Percentiles rank a stretch among this genome's conserved stretches.
These are phyloP conservation scores for Pristionchus exspectatus DNA, from an alignment of 2,888 invertebrate species.

Conservation along the genomic window DNA sequence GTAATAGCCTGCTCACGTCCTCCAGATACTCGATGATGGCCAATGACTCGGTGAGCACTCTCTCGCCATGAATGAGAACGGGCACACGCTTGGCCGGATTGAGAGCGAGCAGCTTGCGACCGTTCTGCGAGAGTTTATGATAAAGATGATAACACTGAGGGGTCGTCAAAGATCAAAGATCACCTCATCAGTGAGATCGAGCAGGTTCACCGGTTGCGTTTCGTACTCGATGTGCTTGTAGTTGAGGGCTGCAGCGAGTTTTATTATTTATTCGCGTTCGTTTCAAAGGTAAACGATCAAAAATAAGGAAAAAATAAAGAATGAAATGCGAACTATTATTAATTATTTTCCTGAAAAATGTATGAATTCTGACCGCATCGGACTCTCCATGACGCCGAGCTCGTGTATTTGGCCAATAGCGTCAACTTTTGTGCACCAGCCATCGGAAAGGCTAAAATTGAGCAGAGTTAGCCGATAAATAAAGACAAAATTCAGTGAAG, in stretches of 20 bases:
- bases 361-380: not conserved
- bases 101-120: slow-evolving; percentile 76
- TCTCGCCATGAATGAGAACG: slow-evolving; percentile 34
- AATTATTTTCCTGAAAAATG: not conserved
- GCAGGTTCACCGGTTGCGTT: not conserved
- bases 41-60: slow-evolving; percentile 7
- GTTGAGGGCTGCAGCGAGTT: slow-evolving; percentile 1
- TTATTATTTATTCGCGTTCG: not conserved
- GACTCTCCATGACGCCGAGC: slow-evolving; percentile 26
- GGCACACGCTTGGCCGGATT: slow-evolving; percentile 7
- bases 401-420: slow-evolving; percentile 82
- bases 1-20: not conserved
- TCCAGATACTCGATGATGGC: slow-evolving; percentile 34
- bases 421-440: slow-evolving; percentile 37
- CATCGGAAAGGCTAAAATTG: not conserved
- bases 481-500: not conserved
- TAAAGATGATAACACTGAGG: not conserved
- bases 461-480: not conserved
- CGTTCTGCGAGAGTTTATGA: slow-evolving; percentile 26
- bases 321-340: no score
- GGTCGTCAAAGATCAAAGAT: not conserved
- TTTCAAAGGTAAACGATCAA: not conserved
- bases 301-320: not conserved
- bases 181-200: slow-evolving; percentile 20
- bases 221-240: slow-evolving; percentile 13